phyloP scores from a whole-genome alignment of 2,888 invertebrate species.

The Peribatodes rhomboidaria region DNA sequence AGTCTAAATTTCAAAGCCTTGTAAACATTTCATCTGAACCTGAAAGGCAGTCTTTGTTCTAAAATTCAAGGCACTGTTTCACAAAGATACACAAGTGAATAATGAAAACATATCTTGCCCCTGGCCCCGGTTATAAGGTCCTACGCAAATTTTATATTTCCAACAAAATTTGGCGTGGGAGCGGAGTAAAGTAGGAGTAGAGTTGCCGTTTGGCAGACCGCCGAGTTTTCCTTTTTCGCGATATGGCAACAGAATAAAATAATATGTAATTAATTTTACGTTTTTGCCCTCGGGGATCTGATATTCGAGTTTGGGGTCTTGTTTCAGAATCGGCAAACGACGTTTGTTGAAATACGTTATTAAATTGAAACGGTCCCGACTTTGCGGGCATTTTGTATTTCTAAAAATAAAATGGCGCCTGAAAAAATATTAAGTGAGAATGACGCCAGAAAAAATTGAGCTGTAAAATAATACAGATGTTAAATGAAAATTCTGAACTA shows the following conservation, averaged over 20 bases:
- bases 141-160: conserved; percentile 46
- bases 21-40: conserved; percentile 42
- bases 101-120: conserved; percentile 52
- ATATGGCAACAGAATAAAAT: conserved; percentile 31
- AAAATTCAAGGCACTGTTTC: conserved; percentile 49
- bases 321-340: conserved; percentile 16
- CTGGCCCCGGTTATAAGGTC: conserved; percentile 41
- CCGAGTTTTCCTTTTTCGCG: conserved; percentile 31
- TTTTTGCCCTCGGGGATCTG: conserved; percentile 24
- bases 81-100: conserved; percentile 53
- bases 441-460: not conserved
- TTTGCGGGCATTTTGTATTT: conserved; percentile 10
- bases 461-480: not conserved
- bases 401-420: conserved; percentile 1
- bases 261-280: conserved; percentile 32
- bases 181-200: conserved; percentile 4
- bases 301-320: conserved; percentile 13
- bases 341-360: conserved; percentile 20
- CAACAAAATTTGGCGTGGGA: conserved; percentile 24
- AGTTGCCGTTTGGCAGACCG: conserved; percentile 24
- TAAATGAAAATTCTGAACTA: not conserved
- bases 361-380: conserved; percentile 12
- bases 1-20: conserved; percentile 34
- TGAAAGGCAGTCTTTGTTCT: conserved; percentile 47
- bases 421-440: not conserved